These are phyloP conservation scores for Diachrysia chrysitis DNA, from an alignment of 2,888 invertebrate species.

Conservation along the genomic window DNA sequence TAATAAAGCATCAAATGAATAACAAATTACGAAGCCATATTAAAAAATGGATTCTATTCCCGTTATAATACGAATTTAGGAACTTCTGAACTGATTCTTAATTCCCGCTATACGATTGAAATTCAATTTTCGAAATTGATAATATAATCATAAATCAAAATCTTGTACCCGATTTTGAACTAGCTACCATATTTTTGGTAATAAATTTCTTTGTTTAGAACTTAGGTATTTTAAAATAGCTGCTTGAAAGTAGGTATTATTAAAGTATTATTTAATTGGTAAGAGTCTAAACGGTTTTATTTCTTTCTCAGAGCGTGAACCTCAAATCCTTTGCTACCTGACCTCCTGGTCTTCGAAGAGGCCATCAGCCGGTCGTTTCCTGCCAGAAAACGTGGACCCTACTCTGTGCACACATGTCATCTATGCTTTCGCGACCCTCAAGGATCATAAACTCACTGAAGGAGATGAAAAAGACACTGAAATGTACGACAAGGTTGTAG, in stretches of 20 bases:
- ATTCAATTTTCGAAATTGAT: background rate
- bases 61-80: conserved; percentile 12
- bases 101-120: background rate
- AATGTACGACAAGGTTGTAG: conserved; percentile 95
- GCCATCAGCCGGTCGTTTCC: conserved; percentile 95
- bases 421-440: conserved; percentile 97
- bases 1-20: conserved; percentile 30
- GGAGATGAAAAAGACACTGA: conserved; percentile 95
- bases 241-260: background rate
- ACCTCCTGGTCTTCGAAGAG: conserved; percentile 99
- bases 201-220: too few relatives aligned
- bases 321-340: conserved; percentile 97
- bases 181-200: too few relatives aligned
- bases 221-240: background rate
- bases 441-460: conserved; percentile 95
- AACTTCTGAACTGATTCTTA: conserved; percentile 5
- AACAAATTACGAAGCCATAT: conserved; percentile 26
- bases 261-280: too few relatives aligned
- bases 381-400: conserved; percentile 96
- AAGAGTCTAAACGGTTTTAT: background rate
- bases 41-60: conserved; percentile 19
- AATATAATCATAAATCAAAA: too few relatives aligned
- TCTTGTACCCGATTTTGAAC: background rate
- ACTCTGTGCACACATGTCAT: conserved; percentile 97
- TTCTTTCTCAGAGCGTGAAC: conserved; percentile 91